These are phyloP conservation scores for Oreotragus oreotragus DNA, from an alignment of 2,113 vertebrate genomes.

Conservation along the genomic window DNA sequence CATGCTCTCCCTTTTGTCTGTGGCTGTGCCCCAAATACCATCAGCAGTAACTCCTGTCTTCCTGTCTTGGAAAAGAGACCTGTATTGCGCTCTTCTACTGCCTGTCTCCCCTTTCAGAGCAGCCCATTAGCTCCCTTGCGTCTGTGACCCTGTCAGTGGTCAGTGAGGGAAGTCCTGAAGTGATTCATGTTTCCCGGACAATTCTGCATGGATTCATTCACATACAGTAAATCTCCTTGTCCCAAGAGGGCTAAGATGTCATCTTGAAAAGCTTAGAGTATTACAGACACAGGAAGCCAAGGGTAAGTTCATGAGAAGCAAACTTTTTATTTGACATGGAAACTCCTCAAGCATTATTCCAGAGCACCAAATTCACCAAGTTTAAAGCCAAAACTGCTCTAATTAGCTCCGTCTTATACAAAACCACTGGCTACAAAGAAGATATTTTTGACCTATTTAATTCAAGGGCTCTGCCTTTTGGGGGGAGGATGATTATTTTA, in stretches of 20 bases:
- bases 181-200: background rate
- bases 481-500: background rate
- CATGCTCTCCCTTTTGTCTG: background rate
- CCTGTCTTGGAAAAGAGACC: background rate
- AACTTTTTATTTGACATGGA: conserved; percentile 50
- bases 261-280: background rate
- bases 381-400: conserved; percentile 44
- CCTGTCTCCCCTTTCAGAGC: background rate
- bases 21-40: background rate
- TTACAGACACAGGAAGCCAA: conserved; percentile 37
- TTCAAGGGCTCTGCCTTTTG: background rate
- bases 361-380: conserved; percentile 23
- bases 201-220: background rate
- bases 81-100: background rate
- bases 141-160: background rate
- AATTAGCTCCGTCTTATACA: conserved; percentile 50
- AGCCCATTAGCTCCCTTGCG: background rate
- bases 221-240: background rate
- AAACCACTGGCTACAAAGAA: conserved; percentile 27
- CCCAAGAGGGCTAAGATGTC: conserved; percentile 33
- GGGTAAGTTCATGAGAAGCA: conserved; percentile 18
- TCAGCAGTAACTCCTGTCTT: background rate
- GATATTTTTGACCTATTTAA: conserved; percentile 22
- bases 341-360: conserved; percentile 54
- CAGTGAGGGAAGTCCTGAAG: background rate